Evolutionary conservation across 1,140 invertebrate species (phyloP).

Genomic region (Bombus terrestris): DNA sequence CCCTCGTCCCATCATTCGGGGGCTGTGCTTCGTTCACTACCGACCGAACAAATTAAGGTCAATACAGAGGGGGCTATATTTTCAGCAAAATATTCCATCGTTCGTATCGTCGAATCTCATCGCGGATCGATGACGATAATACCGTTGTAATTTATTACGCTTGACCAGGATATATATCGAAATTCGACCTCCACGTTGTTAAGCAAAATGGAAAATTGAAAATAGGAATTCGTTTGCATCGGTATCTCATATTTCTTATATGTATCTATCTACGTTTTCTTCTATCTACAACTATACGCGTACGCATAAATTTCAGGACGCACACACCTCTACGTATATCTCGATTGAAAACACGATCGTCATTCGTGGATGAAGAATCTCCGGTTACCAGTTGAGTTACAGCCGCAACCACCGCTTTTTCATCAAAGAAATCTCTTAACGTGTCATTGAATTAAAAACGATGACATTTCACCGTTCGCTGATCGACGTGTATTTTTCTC

Average conservation of each 20-base stretch:
- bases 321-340: not conserved
- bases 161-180: not conserved
- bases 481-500: not conserved
- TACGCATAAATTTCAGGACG: not conserved
- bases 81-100: slow-evolving; percentile 1
- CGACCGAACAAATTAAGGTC: slow-evolving; percentile 35
- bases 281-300: not conserved
- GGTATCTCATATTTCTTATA: not conserved
- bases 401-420: not conserved
- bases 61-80: not conserved
- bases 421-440: not conserved
- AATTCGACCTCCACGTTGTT: not conserved
- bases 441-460: not conserved
- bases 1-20: not conserved
- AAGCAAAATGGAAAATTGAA: not conserved
- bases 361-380: not conserved
- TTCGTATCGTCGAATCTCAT: slow-evolving; percentile 11
- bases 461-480: not conserved
- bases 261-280: not conserved
- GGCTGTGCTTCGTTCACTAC: not conserved
- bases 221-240: not conserved
- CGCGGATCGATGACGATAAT: slow-evolving; percentile 13
- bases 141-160: slow-evolving; percentile 7
- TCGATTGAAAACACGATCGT: not conserved
- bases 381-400: not conserved